These are phyloP conservation scores for Gorsachius goisagi DNA, from an alignment of 2,113 vertebrate genomes.

Conservation along the genomic window DNA sequence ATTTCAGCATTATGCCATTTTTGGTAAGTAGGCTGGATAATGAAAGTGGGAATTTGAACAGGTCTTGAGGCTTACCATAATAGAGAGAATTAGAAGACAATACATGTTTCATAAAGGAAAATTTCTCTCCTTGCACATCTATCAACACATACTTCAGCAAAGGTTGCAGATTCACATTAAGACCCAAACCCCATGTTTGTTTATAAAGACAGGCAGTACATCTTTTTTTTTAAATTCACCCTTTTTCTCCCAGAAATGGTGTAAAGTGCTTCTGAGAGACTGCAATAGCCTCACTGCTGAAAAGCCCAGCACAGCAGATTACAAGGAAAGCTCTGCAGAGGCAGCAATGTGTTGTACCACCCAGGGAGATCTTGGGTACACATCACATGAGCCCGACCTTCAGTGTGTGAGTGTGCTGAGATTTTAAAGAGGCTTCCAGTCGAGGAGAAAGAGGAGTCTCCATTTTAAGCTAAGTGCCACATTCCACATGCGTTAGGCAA, in stretches of 20 bases:
- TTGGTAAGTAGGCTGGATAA: slow-evolving; percentile 1
- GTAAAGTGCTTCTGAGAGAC: not conserved
- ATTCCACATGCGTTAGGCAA: not conserved
- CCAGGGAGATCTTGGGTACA: not conserved
- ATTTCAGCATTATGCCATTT: not conserved
- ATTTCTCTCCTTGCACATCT: not conserved
- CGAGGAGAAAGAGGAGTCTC: not conserved
- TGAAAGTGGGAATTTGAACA: slow-evolving; percentile 20
- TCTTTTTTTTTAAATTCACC: not conserved
- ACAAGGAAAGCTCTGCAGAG: not conserved
- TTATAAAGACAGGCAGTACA: slow-evolving; percentile 11
- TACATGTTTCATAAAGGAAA: not conserved
- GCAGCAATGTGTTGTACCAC: not conserved
- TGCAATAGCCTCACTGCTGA: not conserved
- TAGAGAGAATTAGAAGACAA: not conserved
- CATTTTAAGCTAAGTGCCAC: not conserved
- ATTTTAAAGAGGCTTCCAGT: not conserved
- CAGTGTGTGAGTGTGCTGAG: not conserved
- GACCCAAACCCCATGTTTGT: not conserved
- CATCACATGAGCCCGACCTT: not conserved
- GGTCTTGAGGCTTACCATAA: not conserved
- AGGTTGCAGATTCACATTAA: not conserved
- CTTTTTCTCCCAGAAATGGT: not conserved
- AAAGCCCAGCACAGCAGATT: not conserved
- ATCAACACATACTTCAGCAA: not conserved